Base-by-base conservation (phyloP, 1,140 invertebrate species). In the Lepidostoma basale region DNA sequence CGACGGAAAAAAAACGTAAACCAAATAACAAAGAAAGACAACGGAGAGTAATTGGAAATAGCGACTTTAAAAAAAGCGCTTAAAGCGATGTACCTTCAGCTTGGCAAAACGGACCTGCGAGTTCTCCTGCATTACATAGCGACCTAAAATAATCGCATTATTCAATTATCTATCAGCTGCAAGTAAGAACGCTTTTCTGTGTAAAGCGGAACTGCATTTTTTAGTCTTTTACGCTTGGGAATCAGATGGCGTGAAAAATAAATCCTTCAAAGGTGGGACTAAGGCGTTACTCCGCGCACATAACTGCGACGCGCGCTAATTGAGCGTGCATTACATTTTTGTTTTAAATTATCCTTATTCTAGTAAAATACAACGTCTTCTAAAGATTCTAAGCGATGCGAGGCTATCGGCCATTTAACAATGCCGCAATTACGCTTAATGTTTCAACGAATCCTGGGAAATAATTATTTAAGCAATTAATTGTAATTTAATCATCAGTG, bases 281-380 rank as follows among this genome's bases (percentile, higher is more conserved):
- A n/a, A n/a, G n/a, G n/a, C n/a, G n/a, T n/a, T n/a, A n/a, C n/a
- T 64, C 26, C 64, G 39, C 45, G 22, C 30, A 58, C 14, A 12
- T 9, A 20, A 44, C n/a, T 26, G 44, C 44, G 44, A 67, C 26
- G 23, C 52, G 39, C 52, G 52, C 30, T 67, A 67, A 67, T 67
- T 67, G 40, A 54, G 52, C 39, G 64, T 67, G 64, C 36, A 36
- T 5, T 26, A 67, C 64, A 67, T 67, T 49, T n/a, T 59, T 67
- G 64, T 67, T 67, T 67, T 44, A 49, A 67, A 67, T 67, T 67
- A 67, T 49, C 42, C 3, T 3, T 9, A 58, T 4, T 25, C 54
- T n/a, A n/a, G n/a, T n/a, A n/a, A n/a, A n/a, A n/a, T n/a, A n/a
- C n/a, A n/a, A n/a, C n/a, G n/a, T n/a, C n/a, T n/a, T n/a, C n/a